Evolutionary conservation across 2,888 invertebrate species (phyloP).

Genomic region (Heliconius aoede): DNA sequence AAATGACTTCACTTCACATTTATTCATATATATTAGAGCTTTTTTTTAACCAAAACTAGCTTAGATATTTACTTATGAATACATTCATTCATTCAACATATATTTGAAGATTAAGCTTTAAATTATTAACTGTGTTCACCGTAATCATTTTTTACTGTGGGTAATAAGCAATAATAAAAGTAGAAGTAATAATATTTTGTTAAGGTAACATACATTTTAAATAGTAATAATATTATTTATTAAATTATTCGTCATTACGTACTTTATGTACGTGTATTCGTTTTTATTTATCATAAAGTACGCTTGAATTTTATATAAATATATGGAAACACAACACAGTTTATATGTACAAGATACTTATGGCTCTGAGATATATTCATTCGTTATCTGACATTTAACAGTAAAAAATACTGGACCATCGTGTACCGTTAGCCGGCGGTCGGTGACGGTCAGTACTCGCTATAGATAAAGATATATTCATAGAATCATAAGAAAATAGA

Average conservation of each 20-base stretch:
- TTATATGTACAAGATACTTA: conserved; percentile 15
- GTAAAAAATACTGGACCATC: conserved; percentile 66
- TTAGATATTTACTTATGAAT: no score
- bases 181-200: no score
- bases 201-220: neutral
- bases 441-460: conserved; percentile 38
- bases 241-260: no score
- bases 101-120: neutral
- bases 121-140: no score
- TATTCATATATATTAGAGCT: neutral
- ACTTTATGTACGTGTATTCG: no score
- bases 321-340: neutral
- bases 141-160: neutral
- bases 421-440: conserved; percentile 64
- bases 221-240: no score
- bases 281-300: neutral
- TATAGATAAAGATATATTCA: conserved; percentile 37
- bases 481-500: conserved; percentile 28
- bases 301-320: neutral
- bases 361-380: conserved; percentile 30
- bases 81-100: no score
- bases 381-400: conserved; percentile 61
- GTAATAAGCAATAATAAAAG: no score
- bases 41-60: no score
- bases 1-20: neutral